Base-by-base conservation (phyloP, 1,140 invertebrate genomes). In the Berghia stephanieae region DNA sequence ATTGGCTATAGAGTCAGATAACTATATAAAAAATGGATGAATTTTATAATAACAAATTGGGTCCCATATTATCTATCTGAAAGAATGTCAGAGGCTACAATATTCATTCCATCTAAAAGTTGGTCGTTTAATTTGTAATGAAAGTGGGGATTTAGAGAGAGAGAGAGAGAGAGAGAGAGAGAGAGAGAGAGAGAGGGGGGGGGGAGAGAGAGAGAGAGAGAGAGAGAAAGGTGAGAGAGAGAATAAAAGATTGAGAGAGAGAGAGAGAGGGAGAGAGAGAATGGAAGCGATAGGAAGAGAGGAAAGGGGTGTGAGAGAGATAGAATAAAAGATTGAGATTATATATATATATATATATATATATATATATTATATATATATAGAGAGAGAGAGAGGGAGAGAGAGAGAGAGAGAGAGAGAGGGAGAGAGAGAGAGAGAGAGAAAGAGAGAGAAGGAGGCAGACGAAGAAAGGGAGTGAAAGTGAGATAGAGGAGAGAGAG, bases 381-480 rank as follows among this genome's bases (percentile, higher is more conserved):
- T 60, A 24, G 46, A 49, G 46, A 49, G 46, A 49, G 46, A 49
- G 46, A 49, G 46, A 49, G 46, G n/a, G 46, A 49, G 46, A 49
- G 46, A 49, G 46, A 49, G 46, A 49, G 46, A 63, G 10, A 63
- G 57, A 63, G 57, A 63, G 57, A 63, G 57, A 63, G 57, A 63
- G 57, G 36, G 57, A 63, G 57, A 63, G 57, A 63, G 57, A 63
- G 57, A 63, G 57, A 63, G 57, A 63, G 57, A 2, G 57, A 2
- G 2, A 63, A 34, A 8, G 8, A 16, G 57, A 16, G 57, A 16
- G 57, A 16, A 34, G 13, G 13, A 60, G n/a, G n/a, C 46, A n/a
- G 46, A 13, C 13, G 46, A 13, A 13, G 13, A n/a, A 49, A 31
- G 24, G 57, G 13, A 63, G 24, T 24, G n/a, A 63, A 24, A 8